Evolutionary conservation across 1,140 invertebrate species (phyloP).

Genomic region (Zaprionus ornatus): DNA sequence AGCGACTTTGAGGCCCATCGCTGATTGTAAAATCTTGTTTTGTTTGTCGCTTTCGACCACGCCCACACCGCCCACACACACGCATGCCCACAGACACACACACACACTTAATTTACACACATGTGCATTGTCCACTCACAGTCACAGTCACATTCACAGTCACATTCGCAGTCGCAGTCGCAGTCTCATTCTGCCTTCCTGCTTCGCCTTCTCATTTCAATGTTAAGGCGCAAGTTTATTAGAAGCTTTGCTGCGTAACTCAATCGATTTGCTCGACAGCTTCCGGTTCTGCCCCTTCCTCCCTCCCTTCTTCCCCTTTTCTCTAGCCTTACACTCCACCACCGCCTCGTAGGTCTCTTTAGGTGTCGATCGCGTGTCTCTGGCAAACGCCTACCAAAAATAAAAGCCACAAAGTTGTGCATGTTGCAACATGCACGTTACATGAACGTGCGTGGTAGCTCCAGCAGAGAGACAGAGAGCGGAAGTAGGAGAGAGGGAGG

Average conservation of each 20-base stretch:
- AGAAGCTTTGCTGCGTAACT: constrained; percentile 40
- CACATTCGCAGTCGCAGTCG: background rate
- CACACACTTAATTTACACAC: constrained; percentile 40
- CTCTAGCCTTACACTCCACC: rapidly evolving
- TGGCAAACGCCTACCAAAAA: constrained; percentile 17
- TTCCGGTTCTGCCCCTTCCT: background rate
- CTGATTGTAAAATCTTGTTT: constrained; percentile 79
- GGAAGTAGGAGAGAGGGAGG: background rate
- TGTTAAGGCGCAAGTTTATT: constrained; percentile 37
- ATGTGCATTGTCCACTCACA: constrained; percentile 31
- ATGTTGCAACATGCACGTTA: constrained; percentile 15
- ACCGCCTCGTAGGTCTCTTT: background rate
- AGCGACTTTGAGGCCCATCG: constrained; percentile 70
- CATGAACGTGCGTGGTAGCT: constrained; percentile 7
- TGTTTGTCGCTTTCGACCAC: constrained; percentile 47
- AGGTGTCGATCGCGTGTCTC: constrained; percentile 45
- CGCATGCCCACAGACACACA: background rate
- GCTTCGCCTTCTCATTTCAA: constrained; percentile 12
- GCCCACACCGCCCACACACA: constrained; percentile 11
- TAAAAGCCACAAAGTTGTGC: background rate
- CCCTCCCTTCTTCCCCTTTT: background rate
- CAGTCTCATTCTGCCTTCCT: background rate
- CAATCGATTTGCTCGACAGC: constrained; percentile 17
- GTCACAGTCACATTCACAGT: background rate
- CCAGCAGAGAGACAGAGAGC: background rate